Evolutionary conservation across 2,888 invertebrate species (phyloP), one percentile per base, ranked within the genome.

Genomic region (Euzophera pinguis): DNA sequence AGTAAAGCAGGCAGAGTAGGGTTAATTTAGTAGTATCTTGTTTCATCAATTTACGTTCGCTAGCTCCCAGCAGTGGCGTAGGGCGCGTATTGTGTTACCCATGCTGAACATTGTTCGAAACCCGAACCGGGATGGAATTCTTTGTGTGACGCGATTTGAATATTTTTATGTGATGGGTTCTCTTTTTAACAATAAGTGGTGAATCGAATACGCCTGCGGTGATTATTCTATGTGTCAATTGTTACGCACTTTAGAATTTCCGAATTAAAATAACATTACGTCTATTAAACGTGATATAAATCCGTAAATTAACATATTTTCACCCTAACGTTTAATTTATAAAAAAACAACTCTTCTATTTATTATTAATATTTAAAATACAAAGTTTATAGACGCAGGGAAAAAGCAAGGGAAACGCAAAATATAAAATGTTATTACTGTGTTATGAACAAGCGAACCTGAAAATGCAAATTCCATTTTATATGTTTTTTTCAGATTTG

Each of bases 121-220:
- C 78, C 69, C 73, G 82, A 86, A 74, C 80, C 70, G 65, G 71
- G 67, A 78, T 78, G 80, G 80, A 78, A 81, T 79, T 81, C 86
- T 80, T 88, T 84, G 86, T 79, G 74, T 70, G 71, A 69, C 73
- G 75, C 74, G 73, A 86, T 87, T 86, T 87, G 81, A 89, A 87
- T 89, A 86, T 86, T 79, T 78, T 81, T 78, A 81, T 81, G 73
- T 75, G 80, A 81, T 78, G 76, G 76, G 75, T 69, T 70, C 71
- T 70, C 65, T 68, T 73, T 67, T 79, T 78, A 77, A 78, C 78
- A 73, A 71, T 71, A 71, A 62, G 59, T 54, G 27, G 29, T 41
- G 59, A 57, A 50, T 22, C 22, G 16, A 32, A 32, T 14, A 13
- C 35, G 35, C 49, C 32, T 50, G 27, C 49, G 32, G 50, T 35